Evolutionary conservation across 2,113 vertebrate species (phyloP).

Genomic region (Takifugu flavidus): DNA sequence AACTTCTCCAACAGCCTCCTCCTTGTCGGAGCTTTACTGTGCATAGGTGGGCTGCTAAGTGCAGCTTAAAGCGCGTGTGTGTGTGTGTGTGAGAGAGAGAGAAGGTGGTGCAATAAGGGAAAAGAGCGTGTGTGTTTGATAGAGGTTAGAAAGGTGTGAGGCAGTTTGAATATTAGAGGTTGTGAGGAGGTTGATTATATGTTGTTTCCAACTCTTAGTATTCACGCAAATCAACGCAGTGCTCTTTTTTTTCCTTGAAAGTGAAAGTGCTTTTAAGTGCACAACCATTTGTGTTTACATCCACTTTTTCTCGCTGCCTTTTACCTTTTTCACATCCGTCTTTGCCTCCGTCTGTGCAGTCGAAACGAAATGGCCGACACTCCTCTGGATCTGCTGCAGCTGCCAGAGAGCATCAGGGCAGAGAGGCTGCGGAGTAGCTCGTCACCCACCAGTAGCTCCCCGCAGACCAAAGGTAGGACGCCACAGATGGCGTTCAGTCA

Average conservation of each 20-base stretch:
- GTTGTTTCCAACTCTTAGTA: constrained; percentile 63
- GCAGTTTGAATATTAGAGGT: constrained; percentile 47
- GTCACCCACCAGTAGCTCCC: constrained; percentile 55
- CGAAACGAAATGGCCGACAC: constrained; percentile 78
- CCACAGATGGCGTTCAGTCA: background rate
- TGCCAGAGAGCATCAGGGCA: constrained; percentile 75
- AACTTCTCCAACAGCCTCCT: constrained; percentile 73
- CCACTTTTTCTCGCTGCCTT: constrained; percentile 22
- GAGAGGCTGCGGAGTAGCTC: constrained; percentile 67
- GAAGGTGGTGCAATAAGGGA: constrained; percentile 23
- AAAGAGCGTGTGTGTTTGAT: constrained; percentile 33
- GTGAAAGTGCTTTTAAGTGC: constrained; percentile 56
- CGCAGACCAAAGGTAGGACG: constrained; percentile 67
- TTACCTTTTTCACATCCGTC: constrained; percentile 28
- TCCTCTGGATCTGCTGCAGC: constrained; percentile 82
- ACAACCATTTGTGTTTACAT: constrained; percentile 38
- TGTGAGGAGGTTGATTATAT: constrained; percentile 61
- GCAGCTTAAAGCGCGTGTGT: constrained; percentile 27
- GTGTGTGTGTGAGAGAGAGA: constrained; percentile 30
- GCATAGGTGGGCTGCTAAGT: constrained; percentile 66
- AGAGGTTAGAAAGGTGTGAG: constrained; percentile 50
- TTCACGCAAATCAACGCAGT: constrained; percentile 48
- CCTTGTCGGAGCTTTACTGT: constrained; percentile 68
- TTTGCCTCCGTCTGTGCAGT: constrained; percentile 54
- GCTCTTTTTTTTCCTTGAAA: constrained; percentile 19